Conservation (phyloP, 2,797 vertebrate genomes). For the Staurois parvus region DNA sequence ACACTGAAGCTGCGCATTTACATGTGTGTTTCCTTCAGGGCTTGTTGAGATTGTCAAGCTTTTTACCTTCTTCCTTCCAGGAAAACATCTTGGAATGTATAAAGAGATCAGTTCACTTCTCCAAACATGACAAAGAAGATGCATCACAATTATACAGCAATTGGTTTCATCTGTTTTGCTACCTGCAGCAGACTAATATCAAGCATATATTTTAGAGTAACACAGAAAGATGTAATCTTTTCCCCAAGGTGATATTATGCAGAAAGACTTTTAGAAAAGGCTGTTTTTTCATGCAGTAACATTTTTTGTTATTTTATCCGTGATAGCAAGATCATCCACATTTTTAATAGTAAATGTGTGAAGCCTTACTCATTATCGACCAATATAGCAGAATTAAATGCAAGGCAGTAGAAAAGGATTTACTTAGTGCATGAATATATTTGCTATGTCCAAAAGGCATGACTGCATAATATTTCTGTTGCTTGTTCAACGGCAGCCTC, state of each 20-base stretch:
- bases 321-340: neutral
- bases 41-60: slow-evolving; percentile 4
- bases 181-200: slow-evolving; percentile 31
- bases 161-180: neutral
- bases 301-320: neutral
- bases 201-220: neutral
- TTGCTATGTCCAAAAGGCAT: too few relatives aligned
- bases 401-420: too few relatives aligned
- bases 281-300: neutral
- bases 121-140: slow-evolving; percentile 26
- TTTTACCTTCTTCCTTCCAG: neutral
- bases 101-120: slow-evolving; percentile 16
- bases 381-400: too few relatives aligned
- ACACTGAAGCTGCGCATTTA: neutral
- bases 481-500: too few relatives aligned
- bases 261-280: neutral
- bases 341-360: neutral
- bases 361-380: too few relatives aligned
- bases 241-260: slow-evolving; percentile 21
- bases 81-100: slow-evolving; percentile 15
- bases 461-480: too few relatives aligned
- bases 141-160: slow-evolving; percentile 18
- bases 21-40: neutral
- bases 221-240: slow-evolving; percentile 12
- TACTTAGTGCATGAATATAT: too few relatives aligned